These are phyloP conservation scores for Sciurus vulgaris DNA, from an alignment of 2,797 vertebrate species.

Conservation along the genomic window DNA sequence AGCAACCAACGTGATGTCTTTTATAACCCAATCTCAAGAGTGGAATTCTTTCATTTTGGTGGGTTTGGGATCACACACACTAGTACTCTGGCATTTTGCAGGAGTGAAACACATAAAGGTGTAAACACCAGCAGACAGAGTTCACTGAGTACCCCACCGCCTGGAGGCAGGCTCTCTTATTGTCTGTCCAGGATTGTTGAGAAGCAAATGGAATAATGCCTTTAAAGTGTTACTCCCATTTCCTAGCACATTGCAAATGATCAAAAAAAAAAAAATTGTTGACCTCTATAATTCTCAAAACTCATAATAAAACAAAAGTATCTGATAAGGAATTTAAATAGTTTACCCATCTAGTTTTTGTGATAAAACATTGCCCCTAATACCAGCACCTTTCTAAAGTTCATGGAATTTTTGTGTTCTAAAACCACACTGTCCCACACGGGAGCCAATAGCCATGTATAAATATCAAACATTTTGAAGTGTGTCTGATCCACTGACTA, in stretches of 20 bases:
- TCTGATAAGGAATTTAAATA: constrained; percentile 40
- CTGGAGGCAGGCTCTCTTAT: not conserved
- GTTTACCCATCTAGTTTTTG: constrained; percentile 28
- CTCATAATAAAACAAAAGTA: constrained; percentile 37
- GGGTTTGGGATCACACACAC: not conserved
- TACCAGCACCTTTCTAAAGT: not conserved
- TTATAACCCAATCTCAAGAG: constrained; percentile 21
- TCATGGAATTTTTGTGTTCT: constrained; percentile 23
- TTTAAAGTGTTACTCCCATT: constrained; percentile 4
- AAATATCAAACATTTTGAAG: not conserved
- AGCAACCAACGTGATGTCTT: not conserved
- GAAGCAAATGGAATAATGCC: not conserved
- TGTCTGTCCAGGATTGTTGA: not conserved
- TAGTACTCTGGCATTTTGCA: no score
- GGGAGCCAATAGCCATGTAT: not conserved
- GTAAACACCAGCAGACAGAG: not conserved
- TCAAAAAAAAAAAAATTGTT: not conserved
- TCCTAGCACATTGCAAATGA: not conserved
- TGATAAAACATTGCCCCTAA: not conserved
- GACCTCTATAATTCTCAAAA: not conserved
- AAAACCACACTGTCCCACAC: not conserved
- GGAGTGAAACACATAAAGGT: no score
- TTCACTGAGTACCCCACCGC: not conserved
- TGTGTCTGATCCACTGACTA: not conserved
- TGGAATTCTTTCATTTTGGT: not conserved